A percentile compares a stretch with the other conserved stretches of the same genome.
Conservation (phyloP, 2,113 vertebrate species). For the Aix galericulata region DNA sequence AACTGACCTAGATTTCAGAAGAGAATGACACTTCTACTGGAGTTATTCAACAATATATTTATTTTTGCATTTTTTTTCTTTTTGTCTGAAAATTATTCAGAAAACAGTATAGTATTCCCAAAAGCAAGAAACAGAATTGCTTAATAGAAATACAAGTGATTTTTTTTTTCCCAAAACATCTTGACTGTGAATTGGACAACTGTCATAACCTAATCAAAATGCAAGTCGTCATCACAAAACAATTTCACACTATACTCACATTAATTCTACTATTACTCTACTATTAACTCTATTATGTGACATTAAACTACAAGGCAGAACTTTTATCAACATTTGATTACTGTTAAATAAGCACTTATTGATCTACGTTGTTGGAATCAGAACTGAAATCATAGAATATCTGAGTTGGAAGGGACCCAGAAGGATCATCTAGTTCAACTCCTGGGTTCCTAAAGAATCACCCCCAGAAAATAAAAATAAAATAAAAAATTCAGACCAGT, state of each 20-base stretch:
- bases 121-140: background rate
- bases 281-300: background rate
- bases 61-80: background rate
- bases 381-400: background rate
- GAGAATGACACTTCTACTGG: background rate
- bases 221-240: background rate
- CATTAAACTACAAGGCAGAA: background rate
- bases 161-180: background rate
- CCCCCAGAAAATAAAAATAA: no score
- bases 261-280: background rate
- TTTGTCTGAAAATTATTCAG: background rate
- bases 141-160: background rate
- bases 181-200: background rate
- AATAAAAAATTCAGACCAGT: no score
- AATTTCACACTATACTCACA: background rate
- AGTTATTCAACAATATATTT: background rate
- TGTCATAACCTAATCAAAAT: background rate
- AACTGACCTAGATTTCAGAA: background rate
- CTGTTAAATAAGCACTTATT: background rate
- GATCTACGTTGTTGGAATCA: background rate
- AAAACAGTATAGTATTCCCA: background rate
- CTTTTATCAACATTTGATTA: background rate
- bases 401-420: no score
- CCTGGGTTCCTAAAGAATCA: no score
- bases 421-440: no score